Evolutionary conservation across 2,797 vertebrate genomes (phyloP).

Genomic region (Sebastes paucispinis): DNA sequence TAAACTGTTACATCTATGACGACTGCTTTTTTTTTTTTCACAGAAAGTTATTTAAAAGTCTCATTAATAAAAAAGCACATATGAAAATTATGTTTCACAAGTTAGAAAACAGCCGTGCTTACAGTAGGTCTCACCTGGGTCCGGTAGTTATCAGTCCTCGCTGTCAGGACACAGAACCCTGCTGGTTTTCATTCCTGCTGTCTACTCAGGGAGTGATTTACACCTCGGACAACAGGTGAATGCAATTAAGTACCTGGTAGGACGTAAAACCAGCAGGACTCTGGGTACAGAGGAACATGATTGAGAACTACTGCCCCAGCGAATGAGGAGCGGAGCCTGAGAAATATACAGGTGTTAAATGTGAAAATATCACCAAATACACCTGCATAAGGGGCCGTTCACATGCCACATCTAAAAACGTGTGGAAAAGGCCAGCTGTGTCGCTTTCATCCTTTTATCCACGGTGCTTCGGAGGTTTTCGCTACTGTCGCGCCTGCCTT

Average conservation of each 20-base stretch:
- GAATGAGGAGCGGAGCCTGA: neutral
- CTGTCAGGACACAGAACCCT: neutral
- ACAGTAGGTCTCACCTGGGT: neutral
- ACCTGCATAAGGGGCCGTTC: neutral
- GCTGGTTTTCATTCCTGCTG: constrained; percentile 42
- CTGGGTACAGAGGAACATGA: neutral
- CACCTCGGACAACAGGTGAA: constrained; percentile 15
- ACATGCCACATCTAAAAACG: too few relatives aligned
- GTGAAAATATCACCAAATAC: neutral
- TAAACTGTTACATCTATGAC: neutral
- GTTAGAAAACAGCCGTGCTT: neutral
- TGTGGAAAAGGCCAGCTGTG: too few relatives aligned
- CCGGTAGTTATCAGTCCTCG: neutral
- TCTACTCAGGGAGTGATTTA: constrained; percentile 46
- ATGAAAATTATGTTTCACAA: neutral
- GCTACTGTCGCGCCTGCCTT: too few relatives aligned
- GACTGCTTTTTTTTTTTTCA: neutral
- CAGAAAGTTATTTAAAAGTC: neutral
- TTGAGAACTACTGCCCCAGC: neutral
- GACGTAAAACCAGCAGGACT: constrained; percentile 53
- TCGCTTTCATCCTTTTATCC: too few relatives aligned
- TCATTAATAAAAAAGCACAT: neutral
- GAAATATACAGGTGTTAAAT: neutral
- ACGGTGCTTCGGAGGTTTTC: too few relatives aligned
- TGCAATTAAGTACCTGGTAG: constrained; percentile 51